Base-by-base conservation (phyloP, 2,888 invertebrate genomes). In the Neocrepidodera transversa region DNA sequence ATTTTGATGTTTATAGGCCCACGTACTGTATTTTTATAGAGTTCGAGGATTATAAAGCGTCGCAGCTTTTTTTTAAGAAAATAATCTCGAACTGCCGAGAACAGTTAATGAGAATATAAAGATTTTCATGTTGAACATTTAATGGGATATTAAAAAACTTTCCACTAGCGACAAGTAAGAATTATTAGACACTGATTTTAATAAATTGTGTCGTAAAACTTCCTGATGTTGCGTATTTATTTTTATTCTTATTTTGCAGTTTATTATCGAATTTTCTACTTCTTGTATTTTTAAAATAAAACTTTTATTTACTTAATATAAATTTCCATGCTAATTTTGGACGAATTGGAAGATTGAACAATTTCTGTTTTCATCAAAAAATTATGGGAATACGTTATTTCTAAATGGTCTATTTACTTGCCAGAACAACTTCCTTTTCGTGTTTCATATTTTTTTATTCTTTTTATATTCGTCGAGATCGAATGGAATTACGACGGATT, bases 61-160 rank as follows among this genome's bases (percentile, higher is more conserved):
- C 3, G 10, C 17, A 16, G n/a, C n/a, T 14, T 16, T 16, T 42
- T 42, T 42, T 42, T 23, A 20, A 11, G 42, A n/a, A 23, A 13
- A 42, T 42, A 8, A 42, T 42, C 16, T 18, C 16, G 16, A 28
- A 28, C 8, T 32, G 11, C 32, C 32, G 40, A 16, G 2, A 6
- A 11, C 18, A 20, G 18, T 8, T 42, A 42, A 42, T 42, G 42
- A 42, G 20, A 42, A 20, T 42, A 42, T 42, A 42, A 42, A 42
- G 42, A 42, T 42, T 42, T 42, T 42, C 20, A 42, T 42, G 42
- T 16, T 42, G 20, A 20, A 42, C 18, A 42, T 3, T 42, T 42
- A 13, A 42, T 42, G 42, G 42, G 20, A 42, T 42, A 42, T 42
- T 42, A 42, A 42, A 42, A 42, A 42, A 42, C 20, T 42, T 42